These are phyloP conservation scores for Conger conger DNA, from an alignment of 2,113 vertebrate genomes.

Conservation along the genomic window DNA sequence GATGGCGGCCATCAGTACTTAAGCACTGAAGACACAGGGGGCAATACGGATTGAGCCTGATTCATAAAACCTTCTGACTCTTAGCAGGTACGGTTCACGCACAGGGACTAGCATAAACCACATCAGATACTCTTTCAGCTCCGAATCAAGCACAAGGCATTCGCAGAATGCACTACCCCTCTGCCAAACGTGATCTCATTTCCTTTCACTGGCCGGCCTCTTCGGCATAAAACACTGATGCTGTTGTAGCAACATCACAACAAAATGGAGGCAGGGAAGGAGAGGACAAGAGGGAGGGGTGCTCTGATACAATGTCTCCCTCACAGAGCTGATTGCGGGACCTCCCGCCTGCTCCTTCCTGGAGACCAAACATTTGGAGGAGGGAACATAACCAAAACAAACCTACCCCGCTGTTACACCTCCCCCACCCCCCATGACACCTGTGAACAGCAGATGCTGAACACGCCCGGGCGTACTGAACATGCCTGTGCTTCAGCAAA, in stretches of 20 bases:
- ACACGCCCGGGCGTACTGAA: too few species aligned
- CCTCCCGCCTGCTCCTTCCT: slow-evolving; percentile 30
- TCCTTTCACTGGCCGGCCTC: background rate
- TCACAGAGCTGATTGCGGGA: slow-evolving; percentile 34
- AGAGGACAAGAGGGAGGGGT: background rate
- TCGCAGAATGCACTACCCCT: background rate
- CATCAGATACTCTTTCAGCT: background rate
- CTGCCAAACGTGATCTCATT: slow-evolving; percentile 4
- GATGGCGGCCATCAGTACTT: background rate
- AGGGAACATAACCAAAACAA: slow-evolving; percentile 43
- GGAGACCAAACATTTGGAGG: slow-evolving; percentile 39
- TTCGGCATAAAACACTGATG: background rate
- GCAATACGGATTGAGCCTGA: background rate
- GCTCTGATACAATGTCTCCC: slow-evolving; percentile 26
- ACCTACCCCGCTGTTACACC: background rate
- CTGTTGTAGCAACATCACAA: slow-evolving; percentile 12
- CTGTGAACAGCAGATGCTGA: background rate
- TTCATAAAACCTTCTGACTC: background rate
- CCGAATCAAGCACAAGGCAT: background rate
- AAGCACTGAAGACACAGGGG: background rate
- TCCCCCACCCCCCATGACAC: background rate
- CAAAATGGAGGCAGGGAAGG: background rate
- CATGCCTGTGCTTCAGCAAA: background rate
- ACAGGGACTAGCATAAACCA: background rate
- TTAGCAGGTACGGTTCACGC: background rate